Evolutionary conservation across 2,888 invertebrate genomes (phyloP), one percentile per base, ranked within the genome.

Genomic region (Poecilobothrus nobilitatus): DNA sequence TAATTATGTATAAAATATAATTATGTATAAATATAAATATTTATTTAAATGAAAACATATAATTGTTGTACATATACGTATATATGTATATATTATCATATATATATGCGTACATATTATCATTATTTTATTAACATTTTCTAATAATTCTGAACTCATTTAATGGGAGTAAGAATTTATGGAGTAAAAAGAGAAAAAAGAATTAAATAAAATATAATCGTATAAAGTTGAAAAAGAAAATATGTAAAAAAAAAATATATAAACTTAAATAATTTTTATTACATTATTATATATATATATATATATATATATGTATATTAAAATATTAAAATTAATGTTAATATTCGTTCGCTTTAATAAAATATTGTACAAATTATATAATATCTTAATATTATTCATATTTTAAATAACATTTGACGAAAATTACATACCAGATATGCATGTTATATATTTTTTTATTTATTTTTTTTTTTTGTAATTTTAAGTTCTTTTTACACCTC

Each of bases 401-500:
- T 53, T 53, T 4, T 18, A 18, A 53, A 53, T 53, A 53, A 53
- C 53, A 53, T 53, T 53, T 53, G 53, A 53, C 53, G 53, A 53
- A 53, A 53, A 53, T 62, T 64, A 66, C 37, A 70, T 69, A 63
- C 72, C 68, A 67, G 27, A 27, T 70, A 76, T 77, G 79, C 80
- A 80, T 80, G 80, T 70, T 73, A 68, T 70, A 53, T 27, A 27
- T 27, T 4, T 67, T 44, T 73, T 67, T 65, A 27, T 34, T 33
- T 8, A 68, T 68, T 74, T 78, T 78, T 79, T 68, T 68, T 74
- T 78, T 78, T 79, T 68, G 73, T 77, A 75, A 74, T 72, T 7
- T 71, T 37, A 74, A 66, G 72, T 68, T 68, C 61, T 68, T 67
- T 21, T 64, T 22, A 63, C 64, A 67, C 27, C 34, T n/a, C n/a